Conservation (phyloP, 2,888 invertebrate genomes). For the Diarsia brunnea region DNA sequence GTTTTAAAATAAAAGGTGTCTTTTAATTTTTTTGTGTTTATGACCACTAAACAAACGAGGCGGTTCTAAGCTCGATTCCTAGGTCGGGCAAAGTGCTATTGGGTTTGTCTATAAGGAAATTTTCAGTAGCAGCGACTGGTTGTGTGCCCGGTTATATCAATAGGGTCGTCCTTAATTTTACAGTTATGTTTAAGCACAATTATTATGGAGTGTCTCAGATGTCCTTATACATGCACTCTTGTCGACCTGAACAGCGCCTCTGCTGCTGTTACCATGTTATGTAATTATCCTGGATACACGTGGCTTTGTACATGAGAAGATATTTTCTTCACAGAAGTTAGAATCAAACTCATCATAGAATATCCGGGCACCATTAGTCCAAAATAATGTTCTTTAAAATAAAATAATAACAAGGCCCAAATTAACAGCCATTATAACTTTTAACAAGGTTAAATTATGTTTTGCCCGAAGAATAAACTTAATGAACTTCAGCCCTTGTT, state of each 20-base stretch:
- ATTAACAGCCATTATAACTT: constrained; percentile 42
- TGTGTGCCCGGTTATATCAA: no score
- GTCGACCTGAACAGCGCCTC: no score
- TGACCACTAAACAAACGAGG: no score
- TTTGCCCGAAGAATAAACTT: constrained; percentile 11
- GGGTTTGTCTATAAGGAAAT: no score
- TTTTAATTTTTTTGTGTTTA: background rate
- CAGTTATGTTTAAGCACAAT: no score
- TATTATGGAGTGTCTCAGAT: no score
- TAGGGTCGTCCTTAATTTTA: no score
- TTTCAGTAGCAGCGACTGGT: no score
- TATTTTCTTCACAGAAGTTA: background rate
- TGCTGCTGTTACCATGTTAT: no score
- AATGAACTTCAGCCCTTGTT: constrained; percentile 3
- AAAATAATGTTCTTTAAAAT: constrained; percentile 28
- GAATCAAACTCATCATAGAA: constrained; percentile 3
- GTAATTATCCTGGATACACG: background rate
- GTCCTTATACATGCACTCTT: no score
- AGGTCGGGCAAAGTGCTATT: no score
- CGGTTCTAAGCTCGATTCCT: no score
- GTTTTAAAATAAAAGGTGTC: background rate
- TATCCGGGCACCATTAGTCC: constrained; percentile 5
- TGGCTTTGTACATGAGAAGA: background rate
- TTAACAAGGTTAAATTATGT: constrained; percentile 41
- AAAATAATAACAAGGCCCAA: constrained; percentile 18